Percentiles rank a stretch among this genome's conserved stretches.
phyloP scores from a whole-genome alignment of 1,140 invertebrate species.

The Rhynchophorus ferrugineus region DNA sequence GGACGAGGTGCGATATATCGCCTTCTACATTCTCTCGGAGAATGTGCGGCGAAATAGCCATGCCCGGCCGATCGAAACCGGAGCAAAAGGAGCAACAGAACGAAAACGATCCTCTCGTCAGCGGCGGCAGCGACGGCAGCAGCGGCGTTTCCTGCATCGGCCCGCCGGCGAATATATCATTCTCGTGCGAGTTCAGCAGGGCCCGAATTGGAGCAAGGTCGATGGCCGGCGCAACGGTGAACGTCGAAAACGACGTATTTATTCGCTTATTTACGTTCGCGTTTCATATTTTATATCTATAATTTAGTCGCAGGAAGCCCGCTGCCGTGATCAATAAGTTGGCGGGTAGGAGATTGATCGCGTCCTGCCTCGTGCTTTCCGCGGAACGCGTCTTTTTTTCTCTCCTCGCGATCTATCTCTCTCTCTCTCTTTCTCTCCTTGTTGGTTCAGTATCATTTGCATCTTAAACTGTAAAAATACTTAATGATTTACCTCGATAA shows the following conservation, averaged over 20 bases:
- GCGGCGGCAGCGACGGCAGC: too few species aligned
- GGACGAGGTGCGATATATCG: background rate
- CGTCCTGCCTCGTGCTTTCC: background rate
- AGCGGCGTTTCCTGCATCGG: background rate
- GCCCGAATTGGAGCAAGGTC: constrained; percentile 4
- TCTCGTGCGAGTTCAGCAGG: constrained; percentile 1
- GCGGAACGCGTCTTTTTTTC: background rate
- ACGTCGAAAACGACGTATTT: background rate
- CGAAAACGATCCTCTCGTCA: constrained; percentile 2
- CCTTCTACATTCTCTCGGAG: constrained; percentile 1
- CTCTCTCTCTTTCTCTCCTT: too few species aligned
- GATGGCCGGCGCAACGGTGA: constrained; percentile 1
- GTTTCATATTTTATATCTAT: background rate
- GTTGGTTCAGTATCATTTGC: too few species aligned
- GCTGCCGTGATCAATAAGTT: background rate
- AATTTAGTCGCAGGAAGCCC: background rate
- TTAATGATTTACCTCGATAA: too few species aligned
- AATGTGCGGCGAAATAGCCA: background rate
- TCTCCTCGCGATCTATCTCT: too few species aligned
- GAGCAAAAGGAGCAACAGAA: constrained; percentile 1
- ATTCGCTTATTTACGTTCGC: background rate
- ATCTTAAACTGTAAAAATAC: too few species aligned
- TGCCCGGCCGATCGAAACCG: constrained; percentile 1
- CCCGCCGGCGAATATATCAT: constrained; percentile 1
- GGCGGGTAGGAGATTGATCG: background rate